Conservation (phyloP, 2,113 vertebrate genomes). For the Sprattus sprattus region DNA sequence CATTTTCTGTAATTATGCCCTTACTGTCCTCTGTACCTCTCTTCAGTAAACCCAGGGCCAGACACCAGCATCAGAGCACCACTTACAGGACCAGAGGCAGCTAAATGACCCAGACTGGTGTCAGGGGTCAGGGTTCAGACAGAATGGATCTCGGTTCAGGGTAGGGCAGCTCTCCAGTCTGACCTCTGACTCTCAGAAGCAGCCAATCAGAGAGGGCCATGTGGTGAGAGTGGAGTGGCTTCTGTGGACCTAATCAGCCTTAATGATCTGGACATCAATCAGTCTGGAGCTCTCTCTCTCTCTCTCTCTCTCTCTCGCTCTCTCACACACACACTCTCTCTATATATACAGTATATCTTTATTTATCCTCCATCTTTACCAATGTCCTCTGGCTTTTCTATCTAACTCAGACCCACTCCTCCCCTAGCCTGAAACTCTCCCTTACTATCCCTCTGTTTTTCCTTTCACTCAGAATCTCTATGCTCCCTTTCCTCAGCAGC, state of each 20-base stretch:
- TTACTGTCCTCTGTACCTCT: background rate
- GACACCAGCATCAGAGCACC: background rate
- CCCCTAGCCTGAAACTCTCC: too few species aligned
- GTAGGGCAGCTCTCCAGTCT: background rate
- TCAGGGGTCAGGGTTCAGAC: background rate
- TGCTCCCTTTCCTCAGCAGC: background rate
- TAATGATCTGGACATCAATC: slow-evolving; percentile 34
- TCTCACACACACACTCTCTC: too few species aligned
- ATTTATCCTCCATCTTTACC: too few species aligned
- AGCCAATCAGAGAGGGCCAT: background rate
- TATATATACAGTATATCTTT: too few species aligned
- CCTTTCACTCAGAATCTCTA: background rate
- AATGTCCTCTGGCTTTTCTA: background rate
- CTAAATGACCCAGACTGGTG: background rate
- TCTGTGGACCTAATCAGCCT: slow-evolving; percentile 24
- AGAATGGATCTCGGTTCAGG: background rate
- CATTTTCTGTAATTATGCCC: background rate
- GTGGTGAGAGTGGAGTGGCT: slow-evolving; percentile 25
- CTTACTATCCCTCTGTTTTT: too few species aligned
- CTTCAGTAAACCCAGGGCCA: background rate
- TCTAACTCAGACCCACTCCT: too few species aligned
- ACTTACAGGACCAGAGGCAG: background rate
- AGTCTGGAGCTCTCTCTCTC: background rate
- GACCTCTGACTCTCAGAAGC: background rate
- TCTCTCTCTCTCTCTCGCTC: background rate